Base-by-base conservation (phyloP, 2,113 vertebrate genomes). In the Apodemus sylvaticus region DNA sequence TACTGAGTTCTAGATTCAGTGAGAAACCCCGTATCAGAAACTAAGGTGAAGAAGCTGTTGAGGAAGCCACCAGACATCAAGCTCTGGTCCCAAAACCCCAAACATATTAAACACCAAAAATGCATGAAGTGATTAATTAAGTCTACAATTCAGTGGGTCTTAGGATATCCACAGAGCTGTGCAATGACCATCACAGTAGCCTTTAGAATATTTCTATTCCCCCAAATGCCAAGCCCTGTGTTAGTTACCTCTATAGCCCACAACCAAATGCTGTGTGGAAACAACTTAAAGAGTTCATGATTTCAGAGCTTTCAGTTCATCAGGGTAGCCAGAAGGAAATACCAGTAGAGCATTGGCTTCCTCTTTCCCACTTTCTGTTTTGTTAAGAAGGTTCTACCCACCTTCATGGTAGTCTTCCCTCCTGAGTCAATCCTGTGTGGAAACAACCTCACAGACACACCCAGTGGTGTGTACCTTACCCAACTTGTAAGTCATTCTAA, bases 211-310 rank as follows among this genome's bases (percentile, higher is more conserved):
- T 22, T 8, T 86, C 31, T 86, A 17, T 10, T 13, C 11, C 26
- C 20, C 2, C 0, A 3, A 89, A 71, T n/a, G 58, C 39, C 12
- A 0, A 0, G 19, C 26, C 36, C 29, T 86, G 64, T 70, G 9
- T 70, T n/a, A 51, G 45, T 4, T 24, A 7, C 42, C 34, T 70
- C 7, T 66, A 2, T 14, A 36, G 1, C 39, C 6, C 3, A 1
- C 3, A 64, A 34, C 42, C 82, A 86, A 64, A 31, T 22, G 34
- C 16, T 53, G 1, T 2, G 6, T 48, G 11, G 64, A 70, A 51
- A 70, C 14, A 34, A 51, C 31, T 14, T 70, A 14, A 36, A 34
- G 83, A 16, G 5, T 34, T 68, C 31, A n/a, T 20, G 19, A 29
- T 68, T 86, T 51, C 42, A 48, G 14, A 66, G 17, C 29, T 12